Conservation (phyloP, 2,113 vertebrate genomes). For the Vidua chalybeata region DNA sequence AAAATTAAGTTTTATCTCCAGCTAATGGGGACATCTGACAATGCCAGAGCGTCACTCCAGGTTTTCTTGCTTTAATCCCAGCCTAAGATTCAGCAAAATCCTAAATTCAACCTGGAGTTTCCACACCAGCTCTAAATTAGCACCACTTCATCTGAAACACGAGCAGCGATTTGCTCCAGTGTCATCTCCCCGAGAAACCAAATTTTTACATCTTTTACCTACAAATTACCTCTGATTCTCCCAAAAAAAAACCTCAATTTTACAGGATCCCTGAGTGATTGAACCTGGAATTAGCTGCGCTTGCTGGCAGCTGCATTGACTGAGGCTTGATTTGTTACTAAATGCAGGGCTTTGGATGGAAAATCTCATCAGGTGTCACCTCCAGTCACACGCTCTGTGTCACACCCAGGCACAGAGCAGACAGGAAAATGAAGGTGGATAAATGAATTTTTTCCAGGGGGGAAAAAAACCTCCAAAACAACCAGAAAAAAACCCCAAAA, state of each 20-base stretch:
- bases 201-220: background rate
- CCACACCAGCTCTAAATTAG: background rate
- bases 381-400: background rate
- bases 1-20: background rate
- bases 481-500: rapidly evolving
- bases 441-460: background rate
- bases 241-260: background rate
- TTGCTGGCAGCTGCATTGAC: background rate
- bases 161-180: background rate
- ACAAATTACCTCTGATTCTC: background rate
- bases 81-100: rapidly evolving
- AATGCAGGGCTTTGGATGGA: background rate
- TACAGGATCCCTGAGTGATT: background rate
- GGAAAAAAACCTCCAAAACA: rapidly evolving
- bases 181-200: background rate
- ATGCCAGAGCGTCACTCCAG: background rate
- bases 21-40: background rate
- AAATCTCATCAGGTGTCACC: background rate
- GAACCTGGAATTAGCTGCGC: conserved; percentile 13
- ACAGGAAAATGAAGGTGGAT: background rate
- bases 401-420: background rate
- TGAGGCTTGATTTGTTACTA: background rate
- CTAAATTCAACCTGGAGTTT: background rate
- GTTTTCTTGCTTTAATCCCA: background rate
- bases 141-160: background rate